A percentile compares a stretch with the other conserved stretches of the same genome.
Evolutionary conservation across 2,888 invertebrate species (phyloP).

Genomic region (Synanthedon vespiformis): DNA sequence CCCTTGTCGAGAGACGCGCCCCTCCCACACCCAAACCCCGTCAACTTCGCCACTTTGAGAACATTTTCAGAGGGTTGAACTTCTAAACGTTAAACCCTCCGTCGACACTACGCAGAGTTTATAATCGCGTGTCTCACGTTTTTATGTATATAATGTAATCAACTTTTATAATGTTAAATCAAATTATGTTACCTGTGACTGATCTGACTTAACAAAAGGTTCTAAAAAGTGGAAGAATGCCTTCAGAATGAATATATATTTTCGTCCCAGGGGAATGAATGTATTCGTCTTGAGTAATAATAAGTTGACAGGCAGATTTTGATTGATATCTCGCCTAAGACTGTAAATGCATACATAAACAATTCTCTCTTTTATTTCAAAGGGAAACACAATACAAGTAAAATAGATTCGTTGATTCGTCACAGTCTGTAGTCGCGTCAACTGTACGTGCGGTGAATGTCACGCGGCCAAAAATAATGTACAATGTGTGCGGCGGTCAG

Average conservation of each 20-base stretch:
- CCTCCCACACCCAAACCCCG: constrained; percentile 18
- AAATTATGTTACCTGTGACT: constrained; percentile 31
- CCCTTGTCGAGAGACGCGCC: constrained; percentile 32
- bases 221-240: constrained; percentile 29
- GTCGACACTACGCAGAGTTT: constrained; percentile 18
- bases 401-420: constrained; percentile 36
- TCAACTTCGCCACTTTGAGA: constrained; percentile 8
- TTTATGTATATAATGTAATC: constrained; percentile 9
- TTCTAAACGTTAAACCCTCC: not conserved
- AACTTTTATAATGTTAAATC: constrained; percentile 33
- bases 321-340: constrained; percentile 20
- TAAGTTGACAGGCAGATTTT: constrained; percentile 16
- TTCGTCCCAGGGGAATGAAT: not conserved
- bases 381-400: constrained; percentile 21
- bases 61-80: constrained; percentile 3
- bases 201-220: constrained; percentile 36
- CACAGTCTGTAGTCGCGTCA: constrained; percentile 27
- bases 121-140: constrained; percentile 6
- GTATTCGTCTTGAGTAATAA: not conserved
- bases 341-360: constrained; percentile 9
- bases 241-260: constrained; percentile 23
- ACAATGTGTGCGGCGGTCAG: constrained; percentile 37
- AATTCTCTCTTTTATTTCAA: constrained; percentile 11
- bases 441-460: constrained; percentile 47
- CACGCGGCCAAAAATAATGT: constrained; percentile 56